Evolutionary conservation across 2,888 invertebrate species (phyloP).

Genomic region (Xanthia togata): DNA sequence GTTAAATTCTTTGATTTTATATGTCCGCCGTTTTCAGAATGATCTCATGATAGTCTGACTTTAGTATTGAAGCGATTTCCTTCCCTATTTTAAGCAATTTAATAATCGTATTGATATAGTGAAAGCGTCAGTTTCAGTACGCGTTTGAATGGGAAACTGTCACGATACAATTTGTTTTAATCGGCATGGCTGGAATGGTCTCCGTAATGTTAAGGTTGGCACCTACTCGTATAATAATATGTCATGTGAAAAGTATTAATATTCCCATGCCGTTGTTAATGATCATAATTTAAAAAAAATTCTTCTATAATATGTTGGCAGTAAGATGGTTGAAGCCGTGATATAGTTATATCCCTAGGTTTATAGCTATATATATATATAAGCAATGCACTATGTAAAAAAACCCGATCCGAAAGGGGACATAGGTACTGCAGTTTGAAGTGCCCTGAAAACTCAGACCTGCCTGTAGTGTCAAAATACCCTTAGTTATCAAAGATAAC

Average conservation of each 20-base stretch:
- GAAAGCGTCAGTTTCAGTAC: neutral
- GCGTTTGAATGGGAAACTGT: conserved; percentile 25
- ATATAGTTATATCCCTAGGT: no score
- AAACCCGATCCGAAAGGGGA: no score
- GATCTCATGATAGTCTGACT: neutral
- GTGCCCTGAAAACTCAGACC: no score
- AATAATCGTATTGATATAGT: conserved; percentile 15
- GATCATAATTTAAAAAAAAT: no score
- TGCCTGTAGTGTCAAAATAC: no score
- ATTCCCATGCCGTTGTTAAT: neutral
- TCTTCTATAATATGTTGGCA: no score
- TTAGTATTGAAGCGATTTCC: neutral
- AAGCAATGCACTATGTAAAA: no score
- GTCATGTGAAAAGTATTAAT: neutral
- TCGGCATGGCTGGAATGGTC: neutral
- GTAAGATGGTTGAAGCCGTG: no score
- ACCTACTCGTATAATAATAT: neutral
- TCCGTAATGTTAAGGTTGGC: neutral
- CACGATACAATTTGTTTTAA: conserved; percentile 26
- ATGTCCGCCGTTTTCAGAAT: neutral
- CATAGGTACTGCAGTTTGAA: no score
- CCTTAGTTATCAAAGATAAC: no score
- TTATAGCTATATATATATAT: no score
- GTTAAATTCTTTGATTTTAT: neutral
- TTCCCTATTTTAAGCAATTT: neutral